A percentile compares a stretch with the other conserved stretches of the same genome.
Conservation (phyloP, 2,797 vertebrate species). For the Tangara arthus region DNA sequence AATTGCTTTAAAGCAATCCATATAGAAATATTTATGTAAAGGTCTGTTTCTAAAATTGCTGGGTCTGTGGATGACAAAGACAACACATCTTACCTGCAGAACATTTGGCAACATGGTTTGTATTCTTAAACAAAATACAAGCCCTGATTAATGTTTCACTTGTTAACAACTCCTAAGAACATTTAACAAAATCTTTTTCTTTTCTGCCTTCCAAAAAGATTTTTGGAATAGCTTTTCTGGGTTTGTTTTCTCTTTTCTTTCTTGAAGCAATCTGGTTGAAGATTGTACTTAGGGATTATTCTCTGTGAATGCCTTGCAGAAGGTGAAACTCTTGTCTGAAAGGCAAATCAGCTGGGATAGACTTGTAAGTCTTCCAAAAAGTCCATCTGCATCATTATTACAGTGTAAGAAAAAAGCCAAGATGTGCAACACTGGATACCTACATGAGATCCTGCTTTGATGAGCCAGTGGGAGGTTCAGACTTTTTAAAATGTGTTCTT, state of each 20-base stretch:
- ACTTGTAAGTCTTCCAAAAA: not conserved
- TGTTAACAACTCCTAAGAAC: not conserved
- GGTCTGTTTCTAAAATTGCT: not conserved
- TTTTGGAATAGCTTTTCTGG: not conserved
- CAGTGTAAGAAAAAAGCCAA: not conserved
- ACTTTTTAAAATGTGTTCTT: not conserved
- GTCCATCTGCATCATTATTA: not conserved
- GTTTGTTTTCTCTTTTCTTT: not conserved
- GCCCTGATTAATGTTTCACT: not conserved
- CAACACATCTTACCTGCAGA: not conserved
- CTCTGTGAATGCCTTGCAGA: not conserved
- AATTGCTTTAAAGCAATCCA: not conserved
- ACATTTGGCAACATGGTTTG: not conserved
- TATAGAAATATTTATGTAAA: not conserved
- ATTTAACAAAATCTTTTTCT: not conserved
- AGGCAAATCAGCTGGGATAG: not conserved
- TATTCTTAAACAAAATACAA: not conserved
- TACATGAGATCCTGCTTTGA: not conserved
- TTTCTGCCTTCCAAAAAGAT: not conserved
- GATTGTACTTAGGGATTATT: not conserved
- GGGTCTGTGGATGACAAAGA: not conserved
- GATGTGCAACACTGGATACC: not conserved
- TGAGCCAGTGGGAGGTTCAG: not conserved
- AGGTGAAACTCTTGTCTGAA: not conserved
- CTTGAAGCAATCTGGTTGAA: not conserved